These are phyloP conservation scores for Falco columbarius DNA, from an alignment of 2,797 vertebrate species.

Conservation along the genomic window DNA sequence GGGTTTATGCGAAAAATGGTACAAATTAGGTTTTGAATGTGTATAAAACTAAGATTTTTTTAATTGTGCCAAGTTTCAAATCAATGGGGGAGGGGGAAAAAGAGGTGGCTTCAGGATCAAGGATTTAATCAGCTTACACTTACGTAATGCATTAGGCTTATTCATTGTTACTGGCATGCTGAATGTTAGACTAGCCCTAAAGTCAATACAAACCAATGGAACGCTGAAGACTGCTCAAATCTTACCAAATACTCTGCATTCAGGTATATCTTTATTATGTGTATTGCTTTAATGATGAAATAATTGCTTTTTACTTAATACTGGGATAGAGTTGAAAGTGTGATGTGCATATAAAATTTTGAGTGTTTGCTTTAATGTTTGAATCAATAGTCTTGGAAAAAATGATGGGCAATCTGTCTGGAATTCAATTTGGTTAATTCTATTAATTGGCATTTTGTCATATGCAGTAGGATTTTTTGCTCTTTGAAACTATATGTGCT, in stretches of 20 bases:
- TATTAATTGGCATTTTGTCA: neutral
- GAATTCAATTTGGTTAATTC: neutral
- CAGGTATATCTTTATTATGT: slow-evolving; percentile 41
- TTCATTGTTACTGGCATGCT: slow-evolving; percentile 57
- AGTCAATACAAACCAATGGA: slow-evolving; percentile 46
- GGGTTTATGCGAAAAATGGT: neutral
- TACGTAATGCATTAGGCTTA: slow-evolving; percentile 67
- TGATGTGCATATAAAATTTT: neutral
- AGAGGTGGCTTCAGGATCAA: slow-evolving; percentile 50
- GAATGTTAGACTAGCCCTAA: slow-evolving; percentile 45
- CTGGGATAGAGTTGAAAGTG: neutral
- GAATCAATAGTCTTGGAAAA: neutral
- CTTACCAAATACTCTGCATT: slow-evolving; percentile 9
- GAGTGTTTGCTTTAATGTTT: neutral
- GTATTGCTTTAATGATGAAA: slow-evolving; percentile 2
- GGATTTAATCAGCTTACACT: slow-evolving; percentile 67
- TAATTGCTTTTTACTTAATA: neutral
- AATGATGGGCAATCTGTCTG: neutral
- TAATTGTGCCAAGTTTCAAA: slow-evolving; percentile 25
- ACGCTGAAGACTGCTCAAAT: slow-evolving; percentile 39
- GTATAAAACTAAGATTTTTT: slow-evolving; percentile 16
- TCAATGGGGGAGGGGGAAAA: slow-evolving; percentile 12
- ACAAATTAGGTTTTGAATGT: neutral
- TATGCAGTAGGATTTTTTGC: neutral
- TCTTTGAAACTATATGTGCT: neutral